Evolutionary conservation across 2,797 vertebrate genomes (phyloP), one percentile per base, ranked within the genome.

Genomic region (Gambusia yucatana): DNA sequence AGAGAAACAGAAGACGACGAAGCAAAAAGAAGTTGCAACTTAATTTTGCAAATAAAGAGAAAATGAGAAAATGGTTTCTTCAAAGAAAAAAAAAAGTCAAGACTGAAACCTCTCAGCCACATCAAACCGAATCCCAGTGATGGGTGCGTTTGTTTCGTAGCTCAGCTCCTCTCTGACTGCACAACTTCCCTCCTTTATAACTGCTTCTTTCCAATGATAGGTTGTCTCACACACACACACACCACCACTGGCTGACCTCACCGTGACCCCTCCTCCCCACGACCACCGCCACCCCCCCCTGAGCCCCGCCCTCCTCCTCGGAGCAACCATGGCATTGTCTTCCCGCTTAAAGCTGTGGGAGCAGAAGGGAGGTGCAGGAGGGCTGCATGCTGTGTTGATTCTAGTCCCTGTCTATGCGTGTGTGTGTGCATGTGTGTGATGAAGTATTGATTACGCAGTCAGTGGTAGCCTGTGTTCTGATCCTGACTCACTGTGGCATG

Each of bases 291-390:
- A 76, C 73, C 39, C 79, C 89, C 81, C 87, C 89, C 87, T 77
- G 87, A 84, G 61, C 67, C 65, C 73, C 28, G 48, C 72, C 4
- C 52, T 59, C 1, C 3, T 82, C 55, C 3, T 4, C 77, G 41
- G 43, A 52, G 78, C 77, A 72, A 71, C 55, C 93, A 99, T 99
- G 98, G 98, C 98, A 44, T 95, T 99, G 93, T 99, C 98, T 2
- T 99, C 98, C n/a, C 97, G 98, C 82, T 96, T 99, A 41, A 98
- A 98, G 72, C 96, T 99, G 76, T 99, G 98, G 98, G 98, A 99
- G 88, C 95, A 98, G 93, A 99, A 99, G 98, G 98, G 93, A 98
- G 96, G 98, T 98, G 88, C 87, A 88, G 87, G 77, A 70, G 36
- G 48, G 59, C 80, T 79, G 87, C 90, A 91, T 89, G 90, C 75